Base-by-base conservation (phyloP, 2,888 invertebrate species). In the Pycnomerus fuliginosus region DNA sequence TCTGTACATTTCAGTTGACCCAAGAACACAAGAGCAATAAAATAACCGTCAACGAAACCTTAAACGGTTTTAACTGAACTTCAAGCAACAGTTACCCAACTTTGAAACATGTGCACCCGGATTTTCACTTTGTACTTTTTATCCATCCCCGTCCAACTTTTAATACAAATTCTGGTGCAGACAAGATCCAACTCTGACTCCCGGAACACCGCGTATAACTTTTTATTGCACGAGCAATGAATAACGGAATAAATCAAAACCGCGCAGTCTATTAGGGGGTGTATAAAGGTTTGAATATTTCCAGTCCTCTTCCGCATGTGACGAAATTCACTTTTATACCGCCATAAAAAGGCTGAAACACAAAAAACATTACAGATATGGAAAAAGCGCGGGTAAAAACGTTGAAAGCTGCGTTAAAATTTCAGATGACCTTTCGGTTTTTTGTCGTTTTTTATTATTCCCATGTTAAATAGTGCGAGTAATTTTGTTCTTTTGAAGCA, bases 401-500 rank as follows among this genome's bases (percentile, higher is more conserved):
- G n/a, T n/a, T n/a, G n/a, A n/a, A n/a, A n/a, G n/a, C n/a, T n/a
- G n/a, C n/a, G n/a, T n/a, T n/a, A n/a, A n/a, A n/a, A n/a, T n/a
- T n/a, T n/a, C n/a, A n/a, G n/a, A n/a, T 2, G 4, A 23, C n/a
- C n/a, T 23, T 2, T n/a, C 11, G 23, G 23, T 23, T 10, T 10
- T 23, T 23, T 23, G n/a, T 23, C 23, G n/a, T 16, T 16, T 31
- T 4, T 31, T 10, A 8, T 31, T 15, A n/a, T 10, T 11, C 1
- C 17, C n/a, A 34, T 3, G 5, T 15, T 11, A 30, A 13, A 14
- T 3, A 12, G 16, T 27, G 10, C 10, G 10, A 10, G 4, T 4
- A 10, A 27, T 8, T 7, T 8, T 27, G 27, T 20, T 20, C 32
- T 37, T 36, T 53, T 52, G 20, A 72, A 95, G 93, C 96, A 97